Base-by-base conservation (phyloP, 2,888 invertebrate species). In the Andrena hattorfiana region DNA sequence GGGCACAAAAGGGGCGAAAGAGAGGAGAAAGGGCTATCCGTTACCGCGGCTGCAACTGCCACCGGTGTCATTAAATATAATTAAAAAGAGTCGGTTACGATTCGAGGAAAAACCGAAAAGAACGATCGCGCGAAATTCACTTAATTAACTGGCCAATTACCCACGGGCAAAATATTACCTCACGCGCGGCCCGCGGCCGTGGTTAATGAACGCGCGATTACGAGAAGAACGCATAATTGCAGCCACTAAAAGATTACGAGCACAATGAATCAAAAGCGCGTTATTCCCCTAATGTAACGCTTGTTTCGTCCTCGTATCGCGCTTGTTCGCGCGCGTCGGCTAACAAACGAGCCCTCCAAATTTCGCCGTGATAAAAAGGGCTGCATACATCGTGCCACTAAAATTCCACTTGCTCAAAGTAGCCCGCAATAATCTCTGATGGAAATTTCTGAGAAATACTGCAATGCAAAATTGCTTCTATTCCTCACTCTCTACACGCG, bases 61-160 rank as follows among this genome's bases (percentile, higher is more conserved):
- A 69, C 68, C 63, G 51, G 69, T 72, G 48, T 69, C 63, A 68
- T 81, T 67, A 59, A 71, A 72, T 72, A 56, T 48, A 69, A 81
- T 74, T 69, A 70, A 81, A 81, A 81, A 74, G 42, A 59, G 68
- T 60, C 64, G 56, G 68, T 48, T 68, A 60, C 63, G 63, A 51
- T 75, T 79, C 54, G 73, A 28, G 42, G 77, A 79, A 70, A 71
- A 66, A 59, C 49, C 49, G 68, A 68, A 59, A 56, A 71, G 60
- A 71, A 49, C 42, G 75, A 67, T 54, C 48, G 42, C 5, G 49
- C 3, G 59, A 71, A 82, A 75, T 67, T 51, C 28, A 13, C 60
- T 70, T 74, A 74, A 81, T 81, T 81, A 81, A 73, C 69, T 35
- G 64, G 13, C 56, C 64, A 78, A 81, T 81, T 79, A 79, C 35